Evolutionary conservation across 2,888 invertebrate species (phyloP).

Genomic region (Leptinotarsa peninsularis): DNA sequence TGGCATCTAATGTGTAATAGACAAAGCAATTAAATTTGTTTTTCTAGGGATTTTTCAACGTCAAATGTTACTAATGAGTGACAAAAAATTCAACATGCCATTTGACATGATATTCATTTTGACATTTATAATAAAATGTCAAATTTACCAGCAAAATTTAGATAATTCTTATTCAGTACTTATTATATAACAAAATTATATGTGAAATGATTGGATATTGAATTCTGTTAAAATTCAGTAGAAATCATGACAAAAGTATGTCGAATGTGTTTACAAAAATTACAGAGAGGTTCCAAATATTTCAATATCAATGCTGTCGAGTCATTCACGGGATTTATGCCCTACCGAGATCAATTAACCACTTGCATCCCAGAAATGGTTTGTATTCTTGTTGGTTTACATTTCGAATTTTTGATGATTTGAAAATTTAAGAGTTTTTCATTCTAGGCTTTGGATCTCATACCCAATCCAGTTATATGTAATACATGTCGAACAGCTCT

Average conservation of each 20-base stretch:
- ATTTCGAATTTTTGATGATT: neutral
- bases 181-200: conserved; percentile 44
- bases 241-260: conserved; percentile 56
- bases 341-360: conserved; percentile 57
- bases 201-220: conserved; percentile 23
- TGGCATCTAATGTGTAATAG: neutral
- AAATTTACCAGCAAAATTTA: conserved; percentile 49
- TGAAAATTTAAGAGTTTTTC: neutral
- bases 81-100: conserved; percentile 43
- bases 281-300: conserved; percentile 55
- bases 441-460: conserved; percentile 54
- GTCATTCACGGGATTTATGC: conserved; percentile 58
- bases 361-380: conserved; percentile 60
- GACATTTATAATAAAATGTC: conserved; percentile 54
- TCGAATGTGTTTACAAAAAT: conserved; percentile 54
- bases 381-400: conserved; percentile 30
- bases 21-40: neutral
- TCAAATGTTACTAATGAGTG: conserved; percentile 19
- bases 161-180: conserved; percentile 27
- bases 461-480: conserved; percentile 56
- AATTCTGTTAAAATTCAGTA: conserved; percentile 10
- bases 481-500: conserved; percentile 52
- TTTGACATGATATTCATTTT: conserved; percentile 54
- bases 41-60: neutral
- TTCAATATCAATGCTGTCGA: conserved; percentile 58